Base-by-base conservation (phyloP, 2,797 vertebrate genomes). In the Cynodonichthys magdalenae region DNA sequence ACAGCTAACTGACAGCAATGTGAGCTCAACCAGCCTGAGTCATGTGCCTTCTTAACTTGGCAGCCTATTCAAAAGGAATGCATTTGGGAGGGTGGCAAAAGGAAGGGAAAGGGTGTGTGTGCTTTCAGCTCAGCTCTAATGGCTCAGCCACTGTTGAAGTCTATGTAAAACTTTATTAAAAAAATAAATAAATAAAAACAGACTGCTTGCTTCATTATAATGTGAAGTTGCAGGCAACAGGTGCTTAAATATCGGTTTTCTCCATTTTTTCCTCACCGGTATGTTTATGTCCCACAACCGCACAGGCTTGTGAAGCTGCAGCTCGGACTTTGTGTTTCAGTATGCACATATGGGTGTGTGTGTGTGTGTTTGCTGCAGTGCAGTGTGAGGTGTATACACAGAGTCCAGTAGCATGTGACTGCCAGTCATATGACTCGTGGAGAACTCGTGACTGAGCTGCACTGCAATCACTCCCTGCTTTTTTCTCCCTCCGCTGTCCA, bases 391-490 rank as follows among this genome's bases (percentile, higher is more conserved):
- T 78, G 74, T 89, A 83, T 79, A 87, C 88, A 94, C 91, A 93
- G 93, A 92, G 89, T 85, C 78, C 79, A 89, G 84, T 87, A 93
- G 87, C 93, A 95, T 93, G 94, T 95, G 93, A 94, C 89, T 88
- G 72, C 69, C 81, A 91, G 92, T 95, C 94, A 96, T 94, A 94
- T 95, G 94, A 96, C 92, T 95, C 91, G 85, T 88, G 63, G 75
- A 88, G 87, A 95, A 93, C 94, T 93, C 89, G 90, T 94, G 93
- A 95, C 93, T 89, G 51, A 92, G 84, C 89, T 88, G 92, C 78
- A 89, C 88, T 89, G 88, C 91, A 92, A 93, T 93, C 90, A 87
- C 85, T 83, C 48, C 24, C 69, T 64, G 55, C 69, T 71, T 45
- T 53, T 48, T 58, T 20, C 59, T 6, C 54, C 17, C 68, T 19